Base-by-base conservation (phyloP, 1,140 invertebrate genomes). In the Eurytemora carolleeae region DNA sequence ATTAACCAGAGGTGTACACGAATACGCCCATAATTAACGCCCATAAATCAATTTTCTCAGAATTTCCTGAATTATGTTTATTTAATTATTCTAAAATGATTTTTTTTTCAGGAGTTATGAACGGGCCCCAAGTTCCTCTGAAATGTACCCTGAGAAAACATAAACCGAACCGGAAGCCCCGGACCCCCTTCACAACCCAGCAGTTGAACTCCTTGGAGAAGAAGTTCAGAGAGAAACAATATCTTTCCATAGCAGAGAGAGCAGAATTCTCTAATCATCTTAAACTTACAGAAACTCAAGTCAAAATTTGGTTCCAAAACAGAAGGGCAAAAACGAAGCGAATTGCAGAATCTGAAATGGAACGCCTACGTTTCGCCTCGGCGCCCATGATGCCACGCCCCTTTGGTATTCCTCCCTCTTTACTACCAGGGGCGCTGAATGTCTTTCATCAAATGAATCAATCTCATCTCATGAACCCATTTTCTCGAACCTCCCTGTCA, bases 261-360 rank as follows among this genome's bases (percentile, higher is more conserved):
- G 94, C 94, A 0, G 94, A 97, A 72, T 97, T 98, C 74, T 92
- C 88, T 1, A 85, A 84, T 1, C 91, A 87, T 0, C 75, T 98
- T 23, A 83, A 90, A 66, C 78, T 98, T 1, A 96, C 93, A 3
- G 94, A 98, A 74, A 97, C 92, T 3, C 87, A 87, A 82, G 86
- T 91, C 59, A 95, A 94, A 79, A 96, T 94, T 67, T 96, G 91
- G 91, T 96, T 95, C 72, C 91, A 96, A 81, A 96, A 96, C 72
- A 79, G 91, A 3, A 76, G 91, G 53, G 91, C 91, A 57, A 95
- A 96, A 74, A 86, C 87, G 66, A 96, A 96, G 71, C 79, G 91
- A 22, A 77, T 95, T 7, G 89, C 94, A 71, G 90, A 96, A 72
- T 89, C 90, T 24, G 90, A 94, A 77, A 81, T 91, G 66, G 87